Evolutionary conservation across 1,140 invertebrate genomes (phyloP).

Genomic region (Aleiodes sp.): DNA sequence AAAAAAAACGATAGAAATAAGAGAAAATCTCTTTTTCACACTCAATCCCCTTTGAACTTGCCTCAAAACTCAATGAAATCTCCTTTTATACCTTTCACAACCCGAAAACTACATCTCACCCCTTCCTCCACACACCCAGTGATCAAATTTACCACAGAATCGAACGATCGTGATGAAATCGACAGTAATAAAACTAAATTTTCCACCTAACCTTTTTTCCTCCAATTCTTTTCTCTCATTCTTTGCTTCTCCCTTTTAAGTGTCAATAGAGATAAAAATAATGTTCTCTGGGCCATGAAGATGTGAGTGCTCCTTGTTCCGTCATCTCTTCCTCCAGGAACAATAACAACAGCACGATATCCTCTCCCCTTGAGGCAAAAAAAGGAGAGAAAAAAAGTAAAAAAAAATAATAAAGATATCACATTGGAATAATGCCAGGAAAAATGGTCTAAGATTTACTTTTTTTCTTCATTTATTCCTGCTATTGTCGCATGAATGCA

Average conservation of each 20-base stretch:
- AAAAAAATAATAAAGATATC: slow-evolving; percentile 6
- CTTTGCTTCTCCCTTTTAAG: neutral
- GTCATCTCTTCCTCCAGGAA: slow-evolving; percentile 10
- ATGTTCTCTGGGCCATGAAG: neutral
- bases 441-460: neutral
- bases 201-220: neutral
- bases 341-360: neutral
- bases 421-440: neutral
- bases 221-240: neutral
- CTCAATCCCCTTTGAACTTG: too few species aligned
- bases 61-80: too few species aligned
- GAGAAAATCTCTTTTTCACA: too few species aligned
- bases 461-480: neutral
- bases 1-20: too few species aligned
- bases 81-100: too few species aligned
- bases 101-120: too few species aligned
- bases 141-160: neutral
- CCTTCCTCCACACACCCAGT: neutral
- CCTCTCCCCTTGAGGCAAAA: neutral
- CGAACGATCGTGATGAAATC: neutral
- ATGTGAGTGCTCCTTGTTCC: neutral
- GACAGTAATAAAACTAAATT: neutral
- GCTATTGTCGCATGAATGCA: neutral
- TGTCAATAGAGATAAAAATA: slow-evolving; percentile 13
- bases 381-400: neutral